Conservation (phyloP, 1,140 invertebrate genomes). For the Reticulitermes speratus region DNA sequence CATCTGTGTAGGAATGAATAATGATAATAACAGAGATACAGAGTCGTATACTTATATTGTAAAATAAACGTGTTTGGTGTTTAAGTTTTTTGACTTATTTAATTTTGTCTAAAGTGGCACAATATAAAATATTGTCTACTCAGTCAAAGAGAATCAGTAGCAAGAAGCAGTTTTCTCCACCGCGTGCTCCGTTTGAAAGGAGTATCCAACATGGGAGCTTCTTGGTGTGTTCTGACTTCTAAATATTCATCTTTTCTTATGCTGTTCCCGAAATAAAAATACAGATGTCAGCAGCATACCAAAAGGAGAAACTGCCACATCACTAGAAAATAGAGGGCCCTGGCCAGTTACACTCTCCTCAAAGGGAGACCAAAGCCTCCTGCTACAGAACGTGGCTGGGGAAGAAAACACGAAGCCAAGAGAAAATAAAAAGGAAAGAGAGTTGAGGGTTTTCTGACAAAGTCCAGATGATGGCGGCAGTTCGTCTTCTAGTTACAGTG, state of each 20-base stretch:
- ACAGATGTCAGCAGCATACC: background rate
- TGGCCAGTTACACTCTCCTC: background rate
- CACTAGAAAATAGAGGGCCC: background rate
- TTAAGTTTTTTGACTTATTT: background rate
- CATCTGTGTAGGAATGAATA: background rate
- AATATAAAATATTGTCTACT: background rate
- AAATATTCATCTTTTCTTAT: background rate
- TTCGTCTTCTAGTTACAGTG: background rate
- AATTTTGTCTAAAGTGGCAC: background rate
- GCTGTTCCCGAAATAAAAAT: slow-evolving; percentile 13
- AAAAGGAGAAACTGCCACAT: background rate
- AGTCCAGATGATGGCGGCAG: background rate
- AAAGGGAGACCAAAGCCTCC: background rate
- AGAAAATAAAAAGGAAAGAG: background rate
- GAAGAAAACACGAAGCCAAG: background rate
- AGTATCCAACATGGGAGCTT: background rate
- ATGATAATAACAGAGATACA: background rate
- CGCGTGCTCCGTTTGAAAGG: background rate
- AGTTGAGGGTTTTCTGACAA: slow-evolving; percentile 1
- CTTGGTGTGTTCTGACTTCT: background rate
- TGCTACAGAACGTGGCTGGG: background rate
- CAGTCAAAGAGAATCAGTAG: background rate
- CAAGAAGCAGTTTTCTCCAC: background rate
- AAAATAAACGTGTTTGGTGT: background rate
- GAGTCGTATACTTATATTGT: background rate